phyloP scores from a whole-genome alignment of 2,113 vertebrate genomes.

The Etheostoma spectabile region DNA sequence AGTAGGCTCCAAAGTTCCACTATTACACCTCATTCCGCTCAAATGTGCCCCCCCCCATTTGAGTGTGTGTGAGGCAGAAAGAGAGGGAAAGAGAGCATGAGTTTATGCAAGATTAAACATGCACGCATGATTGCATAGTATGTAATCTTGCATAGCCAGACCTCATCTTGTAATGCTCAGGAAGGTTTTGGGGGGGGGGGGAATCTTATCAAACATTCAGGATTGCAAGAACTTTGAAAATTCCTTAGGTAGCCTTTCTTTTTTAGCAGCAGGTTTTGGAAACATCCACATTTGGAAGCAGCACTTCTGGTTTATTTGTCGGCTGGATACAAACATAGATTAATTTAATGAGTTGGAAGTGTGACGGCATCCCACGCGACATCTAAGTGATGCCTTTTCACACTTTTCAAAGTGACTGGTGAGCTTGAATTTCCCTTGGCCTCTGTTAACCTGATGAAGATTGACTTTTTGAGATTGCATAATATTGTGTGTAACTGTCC shows the following conservation, averaged over 20 bases:
- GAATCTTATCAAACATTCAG: constrained; percentile 62
- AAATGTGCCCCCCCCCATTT: background rate
- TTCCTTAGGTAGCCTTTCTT: constrained; percentile 26
- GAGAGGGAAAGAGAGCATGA: constrained; percentile 29
- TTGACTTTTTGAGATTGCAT: background rate
- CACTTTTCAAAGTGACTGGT: constrained; percentile 21
- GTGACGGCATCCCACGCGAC: background rate
- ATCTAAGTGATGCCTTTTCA: background rate
- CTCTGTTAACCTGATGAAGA: background rate
- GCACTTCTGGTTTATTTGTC: constrained; percentile 28
- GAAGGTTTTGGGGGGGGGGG: constrained; percentile 18
- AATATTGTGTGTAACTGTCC: background rate
- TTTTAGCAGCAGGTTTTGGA: constrained; percentile 36
- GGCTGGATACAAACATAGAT: constrained; percentile 28
- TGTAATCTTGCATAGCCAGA: constrained; percentile 58
- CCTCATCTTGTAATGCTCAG: constrained; percentile 50
- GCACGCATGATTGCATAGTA: constrained; percentile 37
- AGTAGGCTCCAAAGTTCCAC: constrained; percentile 40
- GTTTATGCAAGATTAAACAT: constrained; percentile 52
- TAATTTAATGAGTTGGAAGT: constrained; percentile 32
- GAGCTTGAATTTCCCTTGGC: constrained; percentile 16
- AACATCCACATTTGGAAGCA: constrained; percentile 31
- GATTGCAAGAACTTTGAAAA: constrained; percentile 44
- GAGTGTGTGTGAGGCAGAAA: constrained; percentile 1
- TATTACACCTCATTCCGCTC: constrained; percentile 23